A percentile compares a stretch with the other conserved stretches of the same genome.
phyloP scores from a whole-genome alignment of 2,888 invertebrate species.

The Nemurella pictetii region DNA sequence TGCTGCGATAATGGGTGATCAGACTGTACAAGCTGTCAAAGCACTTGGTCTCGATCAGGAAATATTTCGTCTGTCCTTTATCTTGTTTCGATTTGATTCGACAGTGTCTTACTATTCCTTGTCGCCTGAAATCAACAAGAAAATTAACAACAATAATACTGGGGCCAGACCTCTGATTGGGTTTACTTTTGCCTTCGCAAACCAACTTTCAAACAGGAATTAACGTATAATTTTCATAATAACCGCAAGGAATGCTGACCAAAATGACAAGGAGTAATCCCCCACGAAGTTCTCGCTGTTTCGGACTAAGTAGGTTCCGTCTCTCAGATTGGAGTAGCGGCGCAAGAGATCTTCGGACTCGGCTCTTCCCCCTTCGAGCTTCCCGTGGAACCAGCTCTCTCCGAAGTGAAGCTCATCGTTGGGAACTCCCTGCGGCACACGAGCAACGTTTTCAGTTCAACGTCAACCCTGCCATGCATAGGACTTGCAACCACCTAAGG shows the following conservation, averaged over 20 bases:
- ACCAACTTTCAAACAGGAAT: too few species aligned
- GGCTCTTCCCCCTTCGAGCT: constrained; percentile 74
- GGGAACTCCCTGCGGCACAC: constrained; percentile 59
- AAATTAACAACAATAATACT: too few species aligned
- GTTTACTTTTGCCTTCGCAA: too few species aligned
- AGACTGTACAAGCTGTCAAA: constrained; percentile 92
- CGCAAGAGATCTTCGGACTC: constrained; percentile 77
- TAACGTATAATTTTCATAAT: too few species aligned
- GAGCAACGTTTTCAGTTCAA: background rate
- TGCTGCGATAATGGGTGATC: constrained; percentile 85
- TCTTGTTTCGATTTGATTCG: constrained; percentile 88
- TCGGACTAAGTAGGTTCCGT: constrained; percentile 90
- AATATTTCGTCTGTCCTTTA: constrained; percentile 85
- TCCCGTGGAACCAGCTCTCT: constrained; percentile 94
- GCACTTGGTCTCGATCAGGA: constrained; percentile 81
- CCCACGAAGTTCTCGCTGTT: constrained; percentile 96
- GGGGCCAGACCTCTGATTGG: too few species aligned
- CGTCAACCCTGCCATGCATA: too few species aligned
- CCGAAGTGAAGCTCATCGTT: constrained; percentile 89
- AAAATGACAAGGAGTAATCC: constrained; percentile 93
- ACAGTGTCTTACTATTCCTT: constrained; percentile 88
- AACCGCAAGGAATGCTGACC: too few species aligned
- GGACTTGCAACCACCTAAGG: too few species aligned
- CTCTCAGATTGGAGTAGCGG: constrained; percentile 74
- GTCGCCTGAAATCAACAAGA: constrained; percentile 62